These are phyloP conservation scores for Drosophila helvetica DNA, from an alignment of 2,888 invertebrate species.

Conservation along the genomic window DNA sequence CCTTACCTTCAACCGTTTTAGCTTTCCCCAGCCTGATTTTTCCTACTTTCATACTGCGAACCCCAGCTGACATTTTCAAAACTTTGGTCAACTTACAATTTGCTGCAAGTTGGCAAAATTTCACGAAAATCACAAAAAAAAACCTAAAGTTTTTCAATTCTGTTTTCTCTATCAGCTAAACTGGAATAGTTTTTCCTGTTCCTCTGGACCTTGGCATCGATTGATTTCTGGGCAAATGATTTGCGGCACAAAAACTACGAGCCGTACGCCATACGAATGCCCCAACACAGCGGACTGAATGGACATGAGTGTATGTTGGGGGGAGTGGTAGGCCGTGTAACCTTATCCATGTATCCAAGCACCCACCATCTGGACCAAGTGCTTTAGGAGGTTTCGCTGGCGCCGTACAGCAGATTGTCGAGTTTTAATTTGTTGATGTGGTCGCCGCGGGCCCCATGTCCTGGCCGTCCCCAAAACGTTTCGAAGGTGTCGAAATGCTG, in stretches of 20 bases:
- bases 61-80: constrained; percentile 33
- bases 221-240: constrained; percentile 57
- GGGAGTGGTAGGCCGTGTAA: constrained; percentile 7
- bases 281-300: neutral
- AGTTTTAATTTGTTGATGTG: constrained; percentile 83
- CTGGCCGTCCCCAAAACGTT: constrained; percentile 91
- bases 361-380: constrained; percentile 26
- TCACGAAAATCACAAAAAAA: constrained; percentile 1
- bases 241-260: constrained; percentile 58
- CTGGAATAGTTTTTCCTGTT: constrained; percentile 10
- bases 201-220: constrained; percentile 41
- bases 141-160: constrained; percentile 3
- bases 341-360: constrained; percentile 3
- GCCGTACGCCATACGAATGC: constrained; percentile 38
- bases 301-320: constrained; percentile 2
- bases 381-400: constrained; percentile 73
- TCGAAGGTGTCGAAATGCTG: constrained; percentile 91
- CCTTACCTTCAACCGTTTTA: constrained; percentile 24
- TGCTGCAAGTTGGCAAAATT: constrained; percentile 81
- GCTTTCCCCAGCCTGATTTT: neutral
- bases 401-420: constrained; percentile 84
- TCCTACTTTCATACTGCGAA: neutral
- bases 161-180: constrained; percentile 12
- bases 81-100: constrained; percentile 81
- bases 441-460: constrained; percentile 84